Base-by-base conservation (phyloP, 2,797 vertebrate species). In the Mycteria americana region DNA sequence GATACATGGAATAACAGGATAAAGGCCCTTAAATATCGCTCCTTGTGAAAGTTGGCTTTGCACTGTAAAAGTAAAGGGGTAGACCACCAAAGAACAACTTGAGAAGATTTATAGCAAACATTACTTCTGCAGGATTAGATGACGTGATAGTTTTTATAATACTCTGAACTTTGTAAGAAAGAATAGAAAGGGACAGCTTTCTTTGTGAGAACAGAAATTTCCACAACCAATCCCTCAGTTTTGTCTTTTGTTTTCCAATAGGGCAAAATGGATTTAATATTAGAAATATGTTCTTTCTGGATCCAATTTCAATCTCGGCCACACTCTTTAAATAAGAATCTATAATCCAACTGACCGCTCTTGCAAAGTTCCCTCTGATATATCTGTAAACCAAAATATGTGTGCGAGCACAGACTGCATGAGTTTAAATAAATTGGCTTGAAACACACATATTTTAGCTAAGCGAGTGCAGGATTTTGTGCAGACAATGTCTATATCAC, bases 401-500 rank as follows among this genome's bases (percentile, higher is more conserved):
- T 96, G 48, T 95, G 70, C 2, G 8, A 95, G 88, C 64, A 85
- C 74, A 93, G 92, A 60, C 77, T 85, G 74, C 74, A 51, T 33
- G 51, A 65, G 51, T 95, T 96, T 94, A 85, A 73, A 70, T 96
- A 77, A 95, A 77, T 93, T 96, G 96, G 92, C 95, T 91, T 91
- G 87, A 84, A 95, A 92, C 37, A 63, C 37, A 85, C 91, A 95
- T 96, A 95, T 84, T 96, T 96, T 88, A 95, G 94, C 65, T 94
- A 92, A 96, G 57, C 5, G 65, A 95, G 64, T 83, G 48, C 87
- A 93, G 94, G 73, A 91, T 62, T 95, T 92, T 89, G 30, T 95
- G 69, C 79, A 96, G 92, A 89, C 87, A 88, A 92, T 92, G 81
- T 94, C 95, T 95, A 7, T 92, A 93, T 97, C 92, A 97, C 93